phyloP scores from a whole-genome alignment of 2,113 vertebrate genomes.

The Terrapene triunguis region DNA sequence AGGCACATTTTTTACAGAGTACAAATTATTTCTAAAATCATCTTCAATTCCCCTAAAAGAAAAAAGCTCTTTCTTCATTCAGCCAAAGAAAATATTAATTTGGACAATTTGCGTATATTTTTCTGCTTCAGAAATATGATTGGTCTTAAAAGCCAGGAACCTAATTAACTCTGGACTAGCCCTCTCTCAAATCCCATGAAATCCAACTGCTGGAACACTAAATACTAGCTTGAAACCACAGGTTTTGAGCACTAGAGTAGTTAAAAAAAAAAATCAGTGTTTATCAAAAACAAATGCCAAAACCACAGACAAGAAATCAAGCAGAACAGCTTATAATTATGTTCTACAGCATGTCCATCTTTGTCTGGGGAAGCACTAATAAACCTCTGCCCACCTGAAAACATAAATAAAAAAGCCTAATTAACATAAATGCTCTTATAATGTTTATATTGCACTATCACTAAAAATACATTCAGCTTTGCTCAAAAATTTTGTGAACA shows the following conservation, averaged over 20 bases:
- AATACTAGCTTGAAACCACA: conserved; percentile 13
- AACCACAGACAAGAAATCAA: not conserved
- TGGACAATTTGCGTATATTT: not conserved
- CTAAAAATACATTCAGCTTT: not conserved
- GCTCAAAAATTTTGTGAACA: not conserved
- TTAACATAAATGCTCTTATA: not conserved
- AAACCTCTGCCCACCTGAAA: not conserved
- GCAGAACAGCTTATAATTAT: not conserved
- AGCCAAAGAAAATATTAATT: conserved; percentile 28
- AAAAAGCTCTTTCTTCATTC: not conserved
- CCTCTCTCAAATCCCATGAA: conserved; percentile 28
- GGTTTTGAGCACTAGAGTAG: not conserved
- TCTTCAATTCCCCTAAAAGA: not conserved
- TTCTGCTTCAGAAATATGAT: not conserved
- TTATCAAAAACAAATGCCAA: conserved; percentile 29
- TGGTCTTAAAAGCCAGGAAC: conserved; percentile 9
- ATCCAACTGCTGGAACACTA: conserved; percentile 4
- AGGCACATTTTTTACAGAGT: not conserved
- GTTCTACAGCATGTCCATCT: not conserved
- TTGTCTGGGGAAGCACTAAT: not conserved
- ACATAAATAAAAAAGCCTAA: not conserved
- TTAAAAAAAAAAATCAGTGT: not conserved
- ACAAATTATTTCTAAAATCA: not conserved
- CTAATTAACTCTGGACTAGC: not conserved
- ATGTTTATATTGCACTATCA: not conserved